A percentile compares a stretch with the other conserved stretches of the same genome.
Evolutionary conservation across 2,113 vertebrate genomes (phyloP).

Genomic region (Coturnix japonica): DNA sequence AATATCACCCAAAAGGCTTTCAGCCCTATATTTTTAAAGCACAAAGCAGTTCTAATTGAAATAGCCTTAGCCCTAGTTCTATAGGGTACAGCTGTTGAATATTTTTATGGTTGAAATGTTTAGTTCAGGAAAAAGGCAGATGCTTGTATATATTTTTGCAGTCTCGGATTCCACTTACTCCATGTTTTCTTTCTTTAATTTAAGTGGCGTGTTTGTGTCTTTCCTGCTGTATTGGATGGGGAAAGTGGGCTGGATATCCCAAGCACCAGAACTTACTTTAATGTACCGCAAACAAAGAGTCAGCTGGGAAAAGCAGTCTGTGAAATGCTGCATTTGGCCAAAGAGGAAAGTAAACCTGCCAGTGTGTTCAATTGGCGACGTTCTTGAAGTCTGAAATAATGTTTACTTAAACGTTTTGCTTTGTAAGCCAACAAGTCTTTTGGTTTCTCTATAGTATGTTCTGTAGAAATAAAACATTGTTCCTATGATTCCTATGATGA

Average conservation of each 20-base stretch:
- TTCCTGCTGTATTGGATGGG: constrained; percentile 76
- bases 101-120: constrained; percentile 86
- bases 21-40: constrained; percentile 89
- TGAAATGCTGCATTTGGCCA: constrained; percentile 50
- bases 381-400: constrained; percentile 58
- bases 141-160: constrained; percentile 86
- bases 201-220: constrained; percentile 81
- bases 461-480: constrained; percentile 72
- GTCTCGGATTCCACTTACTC: constrained; percentile 72
- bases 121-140: constrained; percentile 81
- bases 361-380: constrained; percentile 38
- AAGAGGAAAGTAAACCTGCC: constrained; percentile 56
- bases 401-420: constrained; percentile 50
- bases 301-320: not conserved
- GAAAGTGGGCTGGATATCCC: constrained; percentile 82
- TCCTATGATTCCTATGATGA: constrained; percentile 57
- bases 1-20: constrained; percentile 83
- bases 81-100: constrained; percentile 84
- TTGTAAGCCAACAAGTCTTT: constrained; percentile 67
- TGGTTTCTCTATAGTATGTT: constrained; percentile 66
- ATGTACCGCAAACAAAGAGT: constrained; percentile 54
- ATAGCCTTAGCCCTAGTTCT: constrained; percentile 85
- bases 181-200: constrained; percentile 78
- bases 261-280: constrained; percentile 70
- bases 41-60: constrained; percentile 83